A percentile compares a stretch with the other conserved stretches of the same genome.
These are phyloP conservation scores for Eufriesea mexicana DNA, from an alignment of 1,140 invertebrate species.

Conservation along the genomic window DNA sequence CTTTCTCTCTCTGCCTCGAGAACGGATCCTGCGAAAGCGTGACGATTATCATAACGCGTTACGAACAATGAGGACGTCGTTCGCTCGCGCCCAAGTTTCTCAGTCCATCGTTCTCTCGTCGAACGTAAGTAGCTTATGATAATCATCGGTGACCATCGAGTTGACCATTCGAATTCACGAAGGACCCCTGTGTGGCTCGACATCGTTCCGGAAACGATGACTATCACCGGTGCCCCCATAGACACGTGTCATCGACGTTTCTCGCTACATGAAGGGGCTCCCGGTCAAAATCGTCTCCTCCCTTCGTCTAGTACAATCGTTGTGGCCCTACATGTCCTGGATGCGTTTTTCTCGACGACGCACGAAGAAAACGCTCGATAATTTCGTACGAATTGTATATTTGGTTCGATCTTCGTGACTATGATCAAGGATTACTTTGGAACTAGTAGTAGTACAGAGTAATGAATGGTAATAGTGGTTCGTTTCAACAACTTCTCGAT, in stretches of 20 bases:
- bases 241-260: neutral
- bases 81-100: neutral
- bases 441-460: conserved; percentile 12
- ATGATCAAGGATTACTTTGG: neutral
- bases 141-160: conserved; percentile 1
- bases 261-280: neutral
- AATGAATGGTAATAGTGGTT: neutral
- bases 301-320: conserved; percentile 16
- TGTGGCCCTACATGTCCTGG: neutral
- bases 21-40: conserved; percentile 4
- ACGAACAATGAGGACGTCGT: neutral
- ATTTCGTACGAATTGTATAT: neutral
- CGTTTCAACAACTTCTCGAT: neutral
- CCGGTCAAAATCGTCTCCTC: neutral
- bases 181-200: neutral
- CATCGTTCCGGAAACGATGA: neutral
- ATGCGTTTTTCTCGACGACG: conserved; percentile 18
- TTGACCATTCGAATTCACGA: neutral
- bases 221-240: neutral
- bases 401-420: neutral
- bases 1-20: conserved; percentile 10
- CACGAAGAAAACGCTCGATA: conserved; percentile 39
- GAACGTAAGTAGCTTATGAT: neutral
- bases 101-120: neutral
- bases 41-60: neutral